phyloP scores from a whole-genome alignment of 2,797 vertebrate species.

The Periparus ater region DNA sequence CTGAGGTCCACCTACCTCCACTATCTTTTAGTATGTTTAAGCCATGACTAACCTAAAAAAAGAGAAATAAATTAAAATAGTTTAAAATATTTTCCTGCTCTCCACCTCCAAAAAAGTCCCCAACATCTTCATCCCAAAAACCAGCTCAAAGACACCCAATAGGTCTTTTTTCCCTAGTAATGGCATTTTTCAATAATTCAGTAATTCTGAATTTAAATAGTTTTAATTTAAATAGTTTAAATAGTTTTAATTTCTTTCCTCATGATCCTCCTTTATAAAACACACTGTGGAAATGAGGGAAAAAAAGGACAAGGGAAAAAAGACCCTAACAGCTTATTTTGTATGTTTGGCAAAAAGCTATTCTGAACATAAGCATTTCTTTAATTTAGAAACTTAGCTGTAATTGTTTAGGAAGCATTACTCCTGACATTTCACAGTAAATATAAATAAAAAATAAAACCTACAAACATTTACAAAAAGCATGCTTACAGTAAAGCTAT shows the following conservation, averaged over 20 bases:
- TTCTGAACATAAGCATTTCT: not conserved
- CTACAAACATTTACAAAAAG: constrained; percentile 47
- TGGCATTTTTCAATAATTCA: not conserved
- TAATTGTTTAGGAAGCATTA: constrained; percentile 33
- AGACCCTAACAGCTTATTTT: fast-evolving
- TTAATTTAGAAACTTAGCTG: not conserved
- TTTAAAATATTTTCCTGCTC: not conserved
- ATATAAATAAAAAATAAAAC: constrained; percentile 46
- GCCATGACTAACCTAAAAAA: not conserved
- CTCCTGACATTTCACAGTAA: constrained; percentile 34
- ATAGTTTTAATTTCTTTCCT: not conserved
- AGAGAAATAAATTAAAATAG: not conserved
- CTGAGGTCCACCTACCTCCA: not conserved
- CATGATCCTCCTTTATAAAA: not conserved
- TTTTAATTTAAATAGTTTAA: not conserved
- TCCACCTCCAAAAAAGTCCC: not conserved
- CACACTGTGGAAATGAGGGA: not conserved
- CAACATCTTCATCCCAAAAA: not conserved
- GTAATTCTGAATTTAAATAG: not conserved
- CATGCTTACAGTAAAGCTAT: not conserved
- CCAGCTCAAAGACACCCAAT: not conserved
- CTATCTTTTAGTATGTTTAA: not conserved
- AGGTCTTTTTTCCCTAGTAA: not conserved
- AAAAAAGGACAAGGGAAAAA: not conserved
- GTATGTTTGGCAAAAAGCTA: not conserved